Evolutionary conservation across 2,113 vertebrate species (phyloP), one percentile per base, ranked within the genome.

Genomic region (Progne subis): DNA sequence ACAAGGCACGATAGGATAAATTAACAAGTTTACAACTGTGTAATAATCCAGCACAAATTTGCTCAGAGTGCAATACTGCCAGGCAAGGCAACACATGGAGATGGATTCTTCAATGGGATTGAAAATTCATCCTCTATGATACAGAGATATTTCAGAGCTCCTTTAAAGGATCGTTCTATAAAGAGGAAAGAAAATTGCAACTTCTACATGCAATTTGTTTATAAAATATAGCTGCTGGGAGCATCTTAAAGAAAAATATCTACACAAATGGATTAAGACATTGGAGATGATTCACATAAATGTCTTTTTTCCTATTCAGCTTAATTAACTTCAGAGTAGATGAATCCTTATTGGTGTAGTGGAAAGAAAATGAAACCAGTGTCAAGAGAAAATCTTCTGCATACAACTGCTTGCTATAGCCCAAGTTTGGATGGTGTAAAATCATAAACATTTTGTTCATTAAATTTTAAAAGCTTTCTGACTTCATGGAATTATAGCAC

Each of bases 401-500:
- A 44, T 52, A 47, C 23, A 79, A 79, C 75, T 88, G 37, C 52
- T 78, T 86, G 55, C 67, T 90, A 43, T 78, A 87, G 78, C 50
- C 70, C 41, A 55, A 46, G 88, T 86, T 59, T 81, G 41, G 65
- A 88, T 67, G 34, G 19, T 76, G 34, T 39, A 75, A 94, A 94
- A 86, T 71, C 92, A 83, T 78, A 90, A 86, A 88, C 90, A 44
- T 81, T 85, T 88, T 94, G 56, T 70, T 95, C 87, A 95, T 94
- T 96, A 94, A 95, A 91, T 92, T 96, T 96, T 96, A 92, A 96
- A 93, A 94, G 83, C 75, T 92, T 95, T 94, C 37, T 87, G 69
- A 90, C 60, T 94, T 96, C 21, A 49, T 94, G 63, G 69, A 96
- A 96, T 95, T 94, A 95, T 79, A 82, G 43, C 49, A 83, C 16